Base-by-base conservation (phyloP, 2,113 vertebrate genomes). In the Bostrychus sinensis region DNA sequence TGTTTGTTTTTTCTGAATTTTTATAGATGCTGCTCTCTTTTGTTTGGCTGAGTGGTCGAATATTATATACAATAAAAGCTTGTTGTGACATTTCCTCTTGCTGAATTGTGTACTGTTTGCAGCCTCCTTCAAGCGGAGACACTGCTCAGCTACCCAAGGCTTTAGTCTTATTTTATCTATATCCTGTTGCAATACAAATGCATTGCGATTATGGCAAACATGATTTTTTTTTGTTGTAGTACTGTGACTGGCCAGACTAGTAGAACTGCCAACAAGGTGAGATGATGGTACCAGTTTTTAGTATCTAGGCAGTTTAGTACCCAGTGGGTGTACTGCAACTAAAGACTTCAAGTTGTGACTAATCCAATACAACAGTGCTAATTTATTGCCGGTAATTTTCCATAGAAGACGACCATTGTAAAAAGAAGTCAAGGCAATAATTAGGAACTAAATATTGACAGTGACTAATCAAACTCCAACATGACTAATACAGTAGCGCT, bases 371-470 rank as follows among this genome's bases (percentile, higher is more conserved):
- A 14, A 51, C 48, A 28, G 25, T 51, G 48, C 48, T 25, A 51
- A 25, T 51, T 28, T 51, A 51, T 28, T 30, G 48, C 48, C 28
- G 48, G 48, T 8, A 51, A 51, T 51, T 51, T 51, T 51, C 48
- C 48, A 30, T 28, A 28, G 48, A 51, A 51, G 48, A 17, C 14
- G 26, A 30, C 48, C 14, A 51, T 51, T 51, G 25, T 51, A 51
- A 16, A n/a, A 28, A 51, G 23, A 51, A 14, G 26, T 51, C 48
- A 51, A 17, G 48, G 48, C 48, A 30, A 25, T 51, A 51, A 51
- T 51, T 51, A 51, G 48, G 48, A 30, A 8, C 48, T 17, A 51
- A 51, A 51, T 51, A 51, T 51, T 51, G 48, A 51, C 48, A 55
- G 28, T 20, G n/a, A 32, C 51, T 36, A 32, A 55, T 55, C 53